Percentiles rank a stretch among this genome's conserved stretches.
Conservation (phyloP, 2,797 vertebrate genomes). For the Karalla daura region DNA sequence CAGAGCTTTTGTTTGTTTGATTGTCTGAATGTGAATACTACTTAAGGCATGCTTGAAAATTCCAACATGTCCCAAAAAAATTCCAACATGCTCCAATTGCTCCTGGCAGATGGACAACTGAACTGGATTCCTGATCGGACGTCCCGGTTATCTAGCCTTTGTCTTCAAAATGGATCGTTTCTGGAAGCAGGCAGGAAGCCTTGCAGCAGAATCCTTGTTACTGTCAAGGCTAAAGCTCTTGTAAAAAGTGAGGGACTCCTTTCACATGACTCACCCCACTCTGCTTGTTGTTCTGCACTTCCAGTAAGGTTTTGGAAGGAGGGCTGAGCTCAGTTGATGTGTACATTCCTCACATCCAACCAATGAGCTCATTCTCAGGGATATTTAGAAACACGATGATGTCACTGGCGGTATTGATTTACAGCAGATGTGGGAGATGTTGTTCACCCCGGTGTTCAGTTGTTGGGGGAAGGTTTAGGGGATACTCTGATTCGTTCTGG, state of each 20-base stretch:
- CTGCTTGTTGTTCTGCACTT: constrained; percentile 24
- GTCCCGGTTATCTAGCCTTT: too few species aligned
- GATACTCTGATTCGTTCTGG: constrained; percentile 2
- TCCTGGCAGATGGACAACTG: constrained; percentile 3
- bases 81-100: constrained; percentile 28
- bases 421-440: constrained; percentile 66
- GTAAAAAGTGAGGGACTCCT: constrained; percentile 15
- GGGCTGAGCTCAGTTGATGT: constrained; percentile 38
- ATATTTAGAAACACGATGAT: constrained; percentile 69
- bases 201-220: constrained; percentile 22
- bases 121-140: constrained; percentile 15
- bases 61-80: constrained; percentile 29
- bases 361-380: constrained; percentile 63
- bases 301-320: constrained; percentile 28
- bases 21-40: constrained; percentile 45
- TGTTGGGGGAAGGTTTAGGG: constrained; percentile 8
- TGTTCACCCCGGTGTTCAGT: constrained; percentile 36
- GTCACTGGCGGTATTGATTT: constrained; percentile 63
- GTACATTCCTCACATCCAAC: constrained; percentile 66
- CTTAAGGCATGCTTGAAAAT: constrained; percentile 9
- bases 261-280: constrained; percentile 28
- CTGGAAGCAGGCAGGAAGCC: not conserved
- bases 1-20: constrained; percentile 54
- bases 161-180: not conserved
- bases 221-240: constrained; percentile 7